These are phyloP conservation scores for Phyto melanocephala DNA, from an alignment of 2,888 invertebrate species.

Conservation along the genomic window DNA sequence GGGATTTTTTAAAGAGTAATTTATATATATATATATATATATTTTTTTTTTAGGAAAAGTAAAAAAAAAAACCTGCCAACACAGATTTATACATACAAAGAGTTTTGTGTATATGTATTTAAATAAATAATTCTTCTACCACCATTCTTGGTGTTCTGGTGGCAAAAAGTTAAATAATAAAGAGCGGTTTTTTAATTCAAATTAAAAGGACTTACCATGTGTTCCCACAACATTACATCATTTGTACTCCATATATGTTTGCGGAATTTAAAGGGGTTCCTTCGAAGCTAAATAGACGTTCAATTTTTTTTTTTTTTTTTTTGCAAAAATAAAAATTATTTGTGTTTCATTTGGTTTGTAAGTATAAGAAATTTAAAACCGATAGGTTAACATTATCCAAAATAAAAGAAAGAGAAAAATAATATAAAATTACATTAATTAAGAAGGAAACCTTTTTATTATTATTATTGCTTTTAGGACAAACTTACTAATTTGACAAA, in stretches of 20 bases:
- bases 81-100: too few species aligned
- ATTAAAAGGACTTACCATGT: conserved; percentile 53
- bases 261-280: conserved; percentile 56
- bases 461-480: neutral
- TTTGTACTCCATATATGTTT: conserved; percentile 47
- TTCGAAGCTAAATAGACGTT: conserved; percentile 9
- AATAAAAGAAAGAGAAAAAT: conserved; percentile 12
- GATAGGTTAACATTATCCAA: neutral
- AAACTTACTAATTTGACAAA: conserved; percentile 55
- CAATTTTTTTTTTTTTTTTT: neutral
- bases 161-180: too few species aligned
- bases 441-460: conserved; percentile 41
- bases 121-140: too few species aligned
- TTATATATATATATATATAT: too few species aligned
- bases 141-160: too few species aligned
- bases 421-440: conserved; percentile 41
- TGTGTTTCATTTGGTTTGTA: neutral
- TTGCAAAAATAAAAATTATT: neutral
- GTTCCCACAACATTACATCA: conserved; percentile 55
- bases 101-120: too few species aligned
- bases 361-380: conserved; percentile 40
- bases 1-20: too few species aligned
- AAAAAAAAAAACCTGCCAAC: too few species aligned
- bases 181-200: neutral
- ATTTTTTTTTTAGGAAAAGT: too few species aligned